Evolutionary conservation across 2,113 vertebrate species (phyloP).

Genomic region (Phycodurus eques): DNA sequence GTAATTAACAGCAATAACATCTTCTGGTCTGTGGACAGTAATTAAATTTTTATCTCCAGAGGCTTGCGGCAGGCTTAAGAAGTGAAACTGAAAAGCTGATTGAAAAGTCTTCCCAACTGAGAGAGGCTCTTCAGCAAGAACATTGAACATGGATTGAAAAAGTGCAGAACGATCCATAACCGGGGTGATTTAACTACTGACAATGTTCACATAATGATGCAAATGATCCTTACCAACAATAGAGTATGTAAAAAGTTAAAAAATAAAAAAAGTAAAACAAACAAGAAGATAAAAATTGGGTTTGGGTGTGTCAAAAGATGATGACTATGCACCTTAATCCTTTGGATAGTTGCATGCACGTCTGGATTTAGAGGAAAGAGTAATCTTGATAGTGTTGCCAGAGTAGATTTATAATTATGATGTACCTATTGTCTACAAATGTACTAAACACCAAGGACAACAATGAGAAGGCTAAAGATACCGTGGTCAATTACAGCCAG

Average conservation of each 20-base stretch:
- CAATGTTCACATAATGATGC: background rate
- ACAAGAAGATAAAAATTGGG: background rate
- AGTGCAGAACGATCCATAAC: slow-evolving; percentile 4
- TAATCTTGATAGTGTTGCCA: background rate
- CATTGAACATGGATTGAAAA: slow-evolving; percentile 1
- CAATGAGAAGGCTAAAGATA: slow-evolving; percentile 10
- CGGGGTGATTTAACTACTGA: background rate
- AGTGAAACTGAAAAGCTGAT: slow-evolving; percentile 3
- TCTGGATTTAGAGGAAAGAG: background rate
- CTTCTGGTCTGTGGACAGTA: background rate
- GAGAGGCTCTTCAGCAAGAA: slow-evolving; percentile 27
- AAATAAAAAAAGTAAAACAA: background rate
- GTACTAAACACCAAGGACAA: slow-evolving; percentile 2
- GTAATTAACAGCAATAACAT: slow-evolving; percentile 39
- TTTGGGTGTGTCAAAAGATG: background rate
- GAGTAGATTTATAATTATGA: slow-evolving; percentile 7
- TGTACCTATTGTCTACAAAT: background rate
- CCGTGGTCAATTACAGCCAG: slow-evolving; percentile 50
- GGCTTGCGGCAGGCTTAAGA: background rate
- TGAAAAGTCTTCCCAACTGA: slow-evolving; percentile 20
- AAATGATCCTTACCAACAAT: background rate
- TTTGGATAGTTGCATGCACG: slow-evolving; percentile 6
- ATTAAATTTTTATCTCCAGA: background rate
- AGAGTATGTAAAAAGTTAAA: slow-evolving; percentile 3
- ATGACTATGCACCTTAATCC: background rate